Evolutionary conservation across 2,888 invertebrate genomes (phyloP).

Genomic region (Tholera decimalis): DNA sequence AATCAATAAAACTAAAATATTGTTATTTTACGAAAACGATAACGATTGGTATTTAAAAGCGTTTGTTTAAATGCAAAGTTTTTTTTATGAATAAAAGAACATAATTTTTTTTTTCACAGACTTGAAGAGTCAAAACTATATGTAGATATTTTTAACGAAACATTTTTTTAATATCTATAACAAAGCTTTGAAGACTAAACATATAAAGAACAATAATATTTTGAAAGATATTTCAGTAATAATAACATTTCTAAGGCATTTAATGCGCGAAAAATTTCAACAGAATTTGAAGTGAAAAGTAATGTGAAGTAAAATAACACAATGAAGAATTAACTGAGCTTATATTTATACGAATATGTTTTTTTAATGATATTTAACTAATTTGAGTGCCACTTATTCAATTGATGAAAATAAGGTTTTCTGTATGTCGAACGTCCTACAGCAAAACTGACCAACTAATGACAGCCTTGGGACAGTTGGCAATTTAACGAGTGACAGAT

Average conservation of each 20-base stretch:
- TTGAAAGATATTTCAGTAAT: constrained; percentile 7
- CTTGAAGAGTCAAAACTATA: constrained; percentile 7
- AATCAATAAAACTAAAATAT: constrained; percentile 14
- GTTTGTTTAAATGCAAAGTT: constrained; percentile 24
- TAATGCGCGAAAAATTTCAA: constrained; percentile 20
- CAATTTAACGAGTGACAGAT: too few species aligned
- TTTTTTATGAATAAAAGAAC: constrained; percentile 19
- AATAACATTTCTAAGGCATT: constrained; percentile 9
- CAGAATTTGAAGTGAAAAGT: neutral
- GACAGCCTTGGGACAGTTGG: too few species aligned
- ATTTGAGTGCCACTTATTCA: neutral
- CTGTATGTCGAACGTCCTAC: too few species aligned
- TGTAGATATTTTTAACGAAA: neutral
- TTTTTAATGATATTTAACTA: constrained; percentile 46
- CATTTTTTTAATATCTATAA: neutral
- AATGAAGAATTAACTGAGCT: constrained; percentile 16
- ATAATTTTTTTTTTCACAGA: too few species aligned
- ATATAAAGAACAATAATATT: constrained; percentile 23
- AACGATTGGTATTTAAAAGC: constrained; percentile 5
- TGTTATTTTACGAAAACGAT: constrained; percentile 2
- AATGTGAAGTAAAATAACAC: constrained; percentile 10
- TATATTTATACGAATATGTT: constrained; percentile 38
- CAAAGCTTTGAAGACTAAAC: neutral
- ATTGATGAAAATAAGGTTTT: neutral
- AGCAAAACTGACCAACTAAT: too few species aligned